A percentile compares a stretch with the other conserved stretches of the same genome.
These are phyloP conservation scores for Danaus melanippus DNA, from an alignment of 1,140 invertebrate species.

Conservation along the genomic window DNA sequence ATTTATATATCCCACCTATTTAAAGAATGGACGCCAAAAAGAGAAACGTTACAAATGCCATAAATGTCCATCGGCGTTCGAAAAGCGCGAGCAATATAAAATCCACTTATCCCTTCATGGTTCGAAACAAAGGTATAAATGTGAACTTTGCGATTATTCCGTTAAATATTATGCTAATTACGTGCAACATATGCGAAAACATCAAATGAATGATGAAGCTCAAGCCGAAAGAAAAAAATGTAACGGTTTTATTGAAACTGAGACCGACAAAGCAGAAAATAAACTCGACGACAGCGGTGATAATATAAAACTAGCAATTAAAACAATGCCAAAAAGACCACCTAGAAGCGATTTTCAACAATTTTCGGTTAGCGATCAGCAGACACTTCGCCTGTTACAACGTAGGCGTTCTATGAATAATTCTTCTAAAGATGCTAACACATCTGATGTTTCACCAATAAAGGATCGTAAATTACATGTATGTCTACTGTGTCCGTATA, in stretches of 20 bases:
- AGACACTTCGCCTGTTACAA: conserved; percentile 61
- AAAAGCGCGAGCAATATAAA: conserved; percentile 88
- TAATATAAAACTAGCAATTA: conserved; percentile 69
- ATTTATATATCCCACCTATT: conserved; percentile 82
- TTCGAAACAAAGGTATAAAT: conserved; percentile 86
- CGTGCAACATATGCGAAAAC: conserved; percentile 84
- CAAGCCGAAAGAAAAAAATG: conserved; percentile 72
- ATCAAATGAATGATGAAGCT: conserved; percentile 80
- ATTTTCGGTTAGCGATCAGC: conserved; percentile 72
- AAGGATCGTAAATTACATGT: conserved; percentile 71
- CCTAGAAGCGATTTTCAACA: conserved; percentile 63
- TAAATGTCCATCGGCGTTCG: conserved; percentile 91
- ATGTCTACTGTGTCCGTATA: conserved; percentile 86
- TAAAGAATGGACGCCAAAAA: conserved; percentile 82
- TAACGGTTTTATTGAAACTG: conserved; percentile 52
- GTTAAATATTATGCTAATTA: conserved; percentile 90
- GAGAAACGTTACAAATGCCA: conserved; percentile 87
- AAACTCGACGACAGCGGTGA: conserved; percentile 44
- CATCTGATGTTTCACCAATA: conserved; percentile 61
- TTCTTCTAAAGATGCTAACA: conserved; percentile 42
- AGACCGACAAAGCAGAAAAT: conserved; percentile 48
- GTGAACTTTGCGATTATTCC: conserved; percentile 90
- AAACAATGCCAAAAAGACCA: conserved; percentile 61
- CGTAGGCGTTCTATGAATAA: conserved; percentile 49
- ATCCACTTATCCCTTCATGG: conserved; percentile 88